These are phyloP conservation scores for Muscicapa comitata DNA, from an alignment of 2,797 vertebrate species.

Conservation along the genomic window DNA sequence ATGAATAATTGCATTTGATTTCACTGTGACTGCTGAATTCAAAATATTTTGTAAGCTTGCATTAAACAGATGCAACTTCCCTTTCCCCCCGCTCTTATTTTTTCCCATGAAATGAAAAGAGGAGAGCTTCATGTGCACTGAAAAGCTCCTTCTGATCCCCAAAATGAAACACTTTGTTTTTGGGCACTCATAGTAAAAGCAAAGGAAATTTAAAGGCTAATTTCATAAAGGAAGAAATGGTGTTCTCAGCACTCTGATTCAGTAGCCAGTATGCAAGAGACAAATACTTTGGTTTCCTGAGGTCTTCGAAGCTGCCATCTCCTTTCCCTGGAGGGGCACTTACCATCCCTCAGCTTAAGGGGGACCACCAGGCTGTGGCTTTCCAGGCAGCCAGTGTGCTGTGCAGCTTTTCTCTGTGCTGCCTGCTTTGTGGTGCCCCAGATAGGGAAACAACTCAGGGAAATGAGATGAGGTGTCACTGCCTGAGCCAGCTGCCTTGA, in stretches of 20 bases:
- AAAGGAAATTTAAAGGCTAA: conserved; percentile 32
- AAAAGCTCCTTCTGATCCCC: not conserved
- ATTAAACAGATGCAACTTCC: not conserved
- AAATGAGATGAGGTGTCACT: not conserved
- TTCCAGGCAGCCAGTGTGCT: not conserved
- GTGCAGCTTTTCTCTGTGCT: not conserved
- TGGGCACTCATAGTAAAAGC: not conserved
- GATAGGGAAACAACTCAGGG: not conserved
- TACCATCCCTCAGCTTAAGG: not conserved
- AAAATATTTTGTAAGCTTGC: not conserved
- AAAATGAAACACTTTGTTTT: conserved; percentile 39
- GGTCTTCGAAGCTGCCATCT: not conserved
- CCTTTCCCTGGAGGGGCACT: not conserved
- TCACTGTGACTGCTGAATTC: not conserved
- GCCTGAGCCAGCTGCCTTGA: not conserved
- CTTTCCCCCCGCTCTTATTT: accelerated
- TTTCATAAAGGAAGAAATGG: not conserved
- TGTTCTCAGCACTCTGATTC: not conserved
- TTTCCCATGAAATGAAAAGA: not conserved
- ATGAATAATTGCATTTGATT: not conserved
- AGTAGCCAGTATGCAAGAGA: not conserved
- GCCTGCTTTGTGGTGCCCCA: not conserved
- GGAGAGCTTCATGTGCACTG: not conserved
- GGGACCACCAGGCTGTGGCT: not conserved
- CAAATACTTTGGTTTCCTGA: not conserved